Evolutionary conservation across 2,888 invertebrate genomes (phyloP), one percentile per base, ranked within the genome.

Genomic region (Mycogona germanica): DNA sequence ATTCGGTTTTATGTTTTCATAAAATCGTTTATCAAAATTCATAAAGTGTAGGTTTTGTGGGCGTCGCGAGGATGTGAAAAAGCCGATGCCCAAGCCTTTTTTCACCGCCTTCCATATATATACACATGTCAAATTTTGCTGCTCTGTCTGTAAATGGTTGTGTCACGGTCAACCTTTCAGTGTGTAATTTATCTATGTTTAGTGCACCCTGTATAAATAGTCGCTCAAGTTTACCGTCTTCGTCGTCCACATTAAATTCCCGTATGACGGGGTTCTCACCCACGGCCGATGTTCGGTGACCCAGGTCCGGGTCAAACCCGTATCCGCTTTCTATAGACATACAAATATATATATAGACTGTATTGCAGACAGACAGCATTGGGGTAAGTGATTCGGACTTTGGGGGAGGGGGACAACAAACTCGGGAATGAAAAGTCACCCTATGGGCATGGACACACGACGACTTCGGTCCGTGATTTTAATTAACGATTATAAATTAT

Each of bases 251-350:
- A 23, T 17, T 40, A 19, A 50, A 21, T 26, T 37, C 23, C n/a
- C 23, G 37, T 7, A 21, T n/a, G 38, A 40, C 19, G n/a, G 50
- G 50, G 38, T 23, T 50, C 28, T 40, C 32, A 4, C 25, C 25
- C n/a, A 17, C 26, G 37, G 50, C 37, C 7, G 40, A 17, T 19
- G 38, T 23, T 17, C 28, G n/a, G 38, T 50, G 40, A 26, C 38
- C 50, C 38, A 50, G 30, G 26, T 38, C 50, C 6, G 50, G 50
- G 37, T 50, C 38, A 7, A 32, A 7, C 35, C 48, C 30, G 25
- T 21, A 26, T 19, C 48, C 48, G 32, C 48, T 48, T 30, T 48
- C 48, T 48, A 32, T n/a, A n/a, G n/a, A n/a, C n/a, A n/a, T n/a
- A n/a, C n/a, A n/a, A n/a, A n/a, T n/a, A n/a, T n/a, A n/a, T n/a